Base-by-base conservation (phyloP, 2,888 invertebrate genomes). In the Meteorus colon region DNA sequence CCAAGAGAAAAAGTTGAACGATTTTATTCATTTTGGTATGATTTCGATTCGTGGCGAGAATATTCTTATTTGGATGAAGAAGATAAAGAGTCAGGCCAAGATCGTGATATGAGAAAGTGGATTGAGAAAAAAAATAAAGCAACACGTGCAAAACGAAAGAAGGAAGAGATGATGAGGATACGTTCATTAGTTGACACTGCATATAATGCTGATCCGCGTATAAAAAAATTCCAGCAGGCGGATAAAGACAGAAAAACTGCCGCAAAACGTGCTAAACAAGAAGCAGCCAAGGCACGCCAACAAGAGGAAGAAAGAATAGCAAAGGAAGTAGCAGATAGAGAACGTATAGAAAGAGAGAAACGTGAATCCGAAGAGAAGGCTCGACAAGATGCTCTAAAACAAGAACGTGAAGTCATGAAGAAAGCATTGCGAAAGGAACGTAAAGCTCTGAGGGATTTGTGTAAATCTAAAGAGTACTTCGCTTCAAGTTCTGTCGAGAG, bases 1-100 rank as follows among this genome's bases (percentile, higher is more conserved):
- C 91, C 94, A 1, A 92, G 97, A 73, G 95, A 95, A 80, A 94
- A 96, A 85, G 98, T 99, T 0, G 97, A 99, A 87, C 91, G 92
- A 66, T 99, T 99, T 90, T 99, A 99, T 89, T 94, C 95, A 19
- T 99, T 98, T 90, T 99, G 99, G 99, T 98, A 96, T 89, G 95
- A 97, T 85, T 99, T 99, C 90, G 97, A 98, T 82, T 98, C 99
- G 0, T 99, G 99, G 99, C 93, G 99, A 79, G 99, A 99, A 89
- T 99, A 96, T 90, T 99, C 99, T 1, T 99, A 99, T 89, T 91
- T 98, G 82, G 99, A 99, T 88, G 98, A 99, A 90, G 99, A 99
- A 89, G 99, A 99, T 86, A 99, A 99, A 88, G 98, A 99, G 87
- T 97, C 96, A 86, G 99, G 98, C 1, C 97, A 98, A 88, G 98